Conservation (phyloP, 2,113 vertebrate species). For the Microcebus griseorufus region DNA sequence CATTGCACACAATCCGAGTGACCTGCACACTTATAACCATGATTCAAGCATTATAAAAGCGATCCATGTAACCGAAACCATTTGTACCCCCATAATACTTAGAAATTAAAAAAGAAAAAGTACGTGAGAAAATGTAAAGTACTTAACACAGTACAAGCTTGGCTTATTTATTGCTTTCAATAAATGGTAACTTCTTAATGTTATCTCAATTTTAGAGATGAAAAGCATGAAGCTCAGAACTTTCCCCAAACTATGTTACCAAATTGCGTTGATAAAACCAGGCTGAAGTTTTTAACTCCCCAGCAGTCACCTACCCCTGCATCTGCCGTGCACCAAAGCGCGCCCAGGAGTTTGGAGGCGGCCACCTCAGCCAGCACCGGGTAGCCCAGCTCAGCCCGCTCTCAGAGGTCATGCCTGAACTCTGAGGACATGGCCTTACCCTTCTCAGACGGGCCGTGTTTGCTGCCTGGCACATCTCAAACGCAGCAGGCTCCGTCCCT, state of each 20-base stretch:
- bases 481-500: neutral
- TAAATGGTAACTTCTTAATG: neutral
- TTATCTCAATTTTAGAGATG: neutral
- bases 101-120: too few relatives aligned
- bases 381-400: fast-evolving
- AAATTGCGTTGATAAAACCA: too few relatives aligned
- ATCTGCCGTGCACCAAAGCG: too few relatives aligned
- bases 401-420: neutral
- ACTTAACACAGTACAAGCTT: fast-evolving
- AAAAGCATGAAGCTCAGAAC: neutral
- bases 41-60: too few relatives aligned
- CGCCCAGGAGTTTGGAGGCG: neutral
- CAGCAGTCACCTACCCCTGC: too few relatives aligned
- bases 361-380: neutral
- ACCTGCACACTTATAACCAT: too few relatives aligned
- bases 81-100: too few relatives aligned
- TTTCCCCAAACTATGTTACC: neutral
- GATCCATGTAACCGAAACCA: too few relatives aligned
- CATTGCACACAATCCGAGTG: too few relatives aligned
- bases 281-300: too few relatives aligned
- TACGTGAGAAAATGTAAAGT: neutral
- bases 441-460: neutral
- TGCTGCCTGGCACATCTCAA: neutral
- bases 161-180: too few relatives aligned
- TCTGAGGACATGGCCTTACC: neutral